Evolutionary conservation across 2,113 vertebrate species (phyloP).

Genomic region (Serilophus lunatus): DNA sequence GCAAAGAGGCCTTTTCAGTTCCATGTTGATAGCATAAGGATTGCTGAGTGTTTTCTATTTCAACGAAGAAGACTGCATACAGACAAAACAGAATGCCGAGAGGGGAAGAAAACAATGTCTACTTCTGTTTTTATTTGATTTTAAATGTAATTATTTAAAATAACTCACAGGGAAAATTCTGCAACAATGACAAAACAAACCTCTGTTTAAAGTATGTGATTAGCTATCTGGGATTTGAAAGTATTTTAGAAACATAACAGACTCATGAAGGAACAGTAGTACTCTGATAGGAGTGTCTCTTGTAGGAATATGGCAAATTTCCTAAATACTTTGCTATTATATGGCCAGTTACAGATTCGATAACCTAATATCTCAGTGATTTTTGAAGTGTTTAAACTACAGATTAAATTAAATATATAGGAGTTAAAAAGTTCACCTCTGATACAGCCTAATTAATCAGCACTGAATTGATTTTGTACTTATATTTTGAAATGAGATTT

Average conservation of each 20-base stretch:
- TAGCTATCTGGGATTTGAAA: slow-evolving; percentile 26
- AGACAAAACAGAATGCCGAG: neutral
- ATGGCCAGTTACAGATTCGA: neutral
- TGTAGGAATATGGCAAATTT: neutral
- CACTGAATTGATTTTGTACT: slow-evolving; percentile 21
- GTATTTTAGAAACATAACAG: slow-evolving; percentile 35
- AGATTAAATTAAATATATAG: neutral
- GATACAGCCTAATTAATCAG: neutral
- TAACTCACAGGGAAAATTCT: neutral
- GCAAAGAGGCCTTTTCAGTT: neutral
- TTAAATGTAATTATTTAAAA: neutral
- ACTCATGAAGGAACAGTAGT: neutral
- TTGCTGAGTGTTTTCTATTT: neutral
- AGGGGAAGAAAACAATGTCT: neutral
- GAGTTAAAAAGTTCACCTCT: neutral
- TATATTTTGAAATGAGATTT: slow-evolving; percentile 5
- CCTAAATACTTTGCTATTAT: neutral
- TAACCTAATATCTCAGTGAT: neutral
- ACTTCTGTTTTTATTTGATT: neutral
- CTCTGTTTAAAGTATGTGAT: neutral
- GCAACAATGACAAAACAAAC: neutral
- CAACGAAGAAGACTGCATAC: neutral
- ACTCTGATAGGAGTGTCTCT: neutral
- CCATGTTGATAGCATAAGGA: neutral
- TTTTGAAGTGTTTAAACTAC: neutral